Base-by-base conservation (phyloP, 2,113 vertebrate species). In the Upupa epops region DNA sequence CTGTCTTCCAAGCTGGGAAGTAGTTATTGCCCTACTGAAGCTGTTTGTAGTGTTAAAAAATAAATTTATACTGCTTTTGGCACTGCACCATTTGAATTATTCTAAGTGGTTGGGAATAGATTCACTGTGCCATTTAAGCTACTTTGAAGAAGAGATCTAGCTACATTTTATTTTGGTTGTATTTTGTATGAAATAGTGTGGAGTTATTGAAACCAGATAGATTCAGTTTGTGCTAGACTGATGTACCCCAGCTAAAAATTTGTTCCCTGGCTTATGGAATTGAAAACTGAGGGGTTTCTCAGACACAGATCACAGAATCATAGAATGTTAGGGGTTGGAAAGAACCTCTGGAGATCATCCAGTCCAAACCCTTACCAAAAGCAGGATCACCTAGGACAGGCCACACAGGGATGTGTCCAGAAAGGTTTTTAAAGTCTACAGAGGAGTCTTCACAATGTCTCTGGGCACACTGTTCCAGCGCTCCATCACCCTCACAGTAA, bases 91-190 rank as follows among this genome's bases (percentile, higher is more conserved):
- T 65, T 90, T 83, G 34, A 66, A 15, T 51, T 64, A 40, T 73
- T 92, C 46, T 48, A 29, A 85, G 26, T 70, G 32, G 11, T 1
- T 79, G 59, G 55, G 54, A 91, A 80, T 76, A 48, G 87, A 65
- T 79, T 89, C 2, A 1, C 34, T 79, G 56, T 93, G 68, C 56
- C 63, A 54, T 69, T 84, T 71, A 42, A 89, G 8, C 52, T 70
- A 63, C 75, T 91, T 92, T 89, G 66, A 89, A 89, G 84, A 88
- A 55, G 71, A 45, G 5, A 45, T 81, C 59, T 89, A 87, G 54
- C 64, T 83, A n/a, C 1, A 1, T 48, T 88, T 86, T 82, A 46
- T 81, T 93, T 88, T 86, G 28, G 22, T 86, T 93, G 64, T 76
- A 61, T 90, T 86, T 94, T 76, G 42, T 76, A n/a, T 61, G 48